Base-by-base conservation (phyloP, 1,140 invertebrate species). In the Meteorus sp. region DNA sequence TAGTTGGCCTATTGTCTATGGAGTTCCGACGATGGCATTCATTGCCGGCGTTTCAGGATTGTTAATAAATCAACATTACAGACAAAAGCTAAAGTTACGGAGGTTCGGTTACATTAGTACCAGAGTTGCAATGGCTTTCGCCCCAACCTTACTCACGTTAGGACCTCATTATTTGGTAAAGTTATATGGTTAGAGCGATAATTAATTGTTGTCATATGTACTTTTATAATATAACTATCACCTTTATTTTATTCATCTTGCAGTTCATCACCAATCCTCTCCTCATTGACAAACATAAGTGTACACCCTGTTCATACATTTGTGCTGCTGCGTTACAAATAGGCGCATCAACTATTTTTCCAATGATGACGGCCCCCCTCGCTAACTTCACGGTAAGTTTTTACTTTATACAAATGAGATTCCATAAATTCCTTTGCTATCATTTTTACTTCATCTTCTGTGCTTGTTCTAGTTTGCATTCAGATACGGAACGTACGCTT, bases 221-320 rank as follows among this genome's bases (percentile, higher is more conserved):
- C 11, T 35, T 35, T 51, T 35, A 20, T n/a, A 15, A 39, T n/a
- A 11, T 15, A 39, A 39, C n/a, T n/a, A n/a, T n/a, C 5, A 39
- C 8, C 13, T 15, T 1, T 11, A 1, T 5, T 39, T n/a, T 3
- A 39, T 50, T 60, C 44, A 52, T 9, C 37, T 69, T 72, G 25
- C 67, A 86, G 84, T 15, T 75, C 19, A 54, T 85, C 23, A 62
- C 76, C 43, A 63, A 75, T 11, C 56, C 78, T 7, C 69, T 85
- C 41, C 17, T 83, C 9, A 9, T 81, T 3, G 66, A 77, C 60
- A 74, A 75, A 37, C 59, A 48, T 15, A 25, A 65, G 0, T 86
- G 84, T 67, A 66, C 77, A 2, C 15, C 82, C 1, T 86, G 84
- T 61, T 52, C 78, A 29, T 79, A 85, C 69, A 29, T 79, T 0